phyloP scores from a whole-genome alignment of 2,797 vertebrate species.

The Enteromius treurensis region DNA sequence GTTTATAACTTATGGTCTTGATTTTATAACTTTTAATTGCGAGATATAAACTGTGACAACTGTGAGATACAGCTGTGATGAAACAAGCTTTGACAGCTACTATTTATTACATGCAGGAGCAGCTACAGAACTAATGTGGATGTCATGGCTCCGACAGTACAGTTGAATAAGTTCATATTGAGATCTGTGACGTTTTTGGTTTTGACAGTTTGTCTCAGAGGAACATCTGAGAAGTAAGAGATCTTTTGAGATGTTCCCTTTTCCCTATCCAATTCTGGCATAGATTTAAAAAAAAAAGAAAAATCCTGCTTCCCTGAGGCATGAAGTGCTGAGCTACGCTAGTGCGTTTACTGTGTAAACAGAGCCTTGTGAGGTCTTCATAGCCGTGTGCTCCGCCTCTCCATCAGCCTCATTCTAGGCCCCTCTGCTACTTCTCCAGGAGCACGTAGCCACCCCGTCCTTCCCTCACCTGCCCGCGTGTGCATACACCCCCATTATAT shows the following conservation, averaged over 20 bases:
- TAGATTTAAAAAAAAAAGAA: too few relatives aligned
- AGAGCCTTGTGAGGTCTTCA: slow-evolving; percentile 38
- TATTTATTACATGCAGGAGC: not conserved
- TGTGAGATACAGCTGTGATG: not conserved
- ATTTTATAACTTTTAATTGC: not conserved
- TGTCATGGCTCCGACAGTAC: not conserved
- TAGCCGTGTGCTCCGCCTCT: not conserved
- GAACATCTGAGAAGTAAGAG: not conserved
- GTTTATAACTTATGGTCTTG: not conserved
- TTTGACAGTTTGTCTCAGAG: not conserved
- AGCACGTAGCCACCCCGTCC: slow-evolving; percentile 68
- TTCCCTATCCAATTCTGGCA: too few relatives aligned
- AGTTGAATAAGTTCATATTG: not conserved
- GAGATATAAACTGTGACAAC: not conserved
- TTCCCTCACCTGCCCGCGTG: slow-evolving; percentile 59
- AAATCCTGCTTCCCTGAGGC: slow-evolving; percentile 54
- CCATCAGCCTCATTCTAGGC: slow-evolving; percentile 22
- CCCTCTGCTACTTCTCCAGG: slow-evolving; percentile 61
- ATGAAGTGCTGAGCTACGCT: slow-evolving; percentile 51
- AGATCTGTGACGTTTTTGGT: not conserved
- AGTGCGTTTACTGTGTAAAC: slow-evolving; percentile 48
- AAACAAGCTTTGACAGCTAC: not conserved
- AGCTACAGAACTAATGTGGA: not conserved
- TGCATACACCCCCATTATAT: slow-evolving; percentile 50
- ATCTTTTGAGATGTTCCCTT: not conserved